Base-by-base conservation (phyloP, 2,888 invertebrate species). In the Tachina lurida region DNA sequence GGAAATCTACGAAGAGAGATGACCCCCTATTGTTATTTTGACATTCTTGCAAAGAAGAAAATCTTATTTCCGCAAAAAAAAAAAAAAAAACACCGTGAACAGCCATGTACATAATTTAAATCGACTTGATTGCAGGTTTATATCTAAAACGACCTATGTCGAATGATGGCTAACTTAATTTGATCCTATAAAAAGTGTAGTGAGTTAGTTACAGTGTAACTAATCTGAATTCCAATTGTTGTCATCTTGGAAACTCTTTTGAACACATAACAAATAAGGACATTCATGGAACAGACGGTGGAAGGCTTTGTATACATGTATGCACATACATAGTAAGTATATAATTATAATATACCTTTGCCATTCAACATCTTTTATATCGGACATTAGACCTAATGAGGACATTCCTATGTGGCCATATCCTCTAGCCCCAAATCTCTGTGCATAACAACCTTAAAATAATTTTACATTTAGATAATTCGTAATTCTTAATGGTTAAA, bases 371-470 rank as follows among this genome's bases (percentile, higher is more conserved):
- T 97, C 96, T 94, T 94, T 95, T 94, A 96, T 95, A 94, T 97
- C 97, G 94, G 96, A 96, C 95, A 96, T 96, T 93, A 97, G 95
- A 92, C 96, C 97, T 93, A 96, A 94, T 93, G 96, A 95, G 90
- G 95, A 95, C 93, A 97, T 97, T 92, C 97, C 97, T 91, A 97
- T 97, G 94, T 97, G 97, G 92, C 98, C 98, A 94, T 98, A 96
- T 93, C 97, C 97, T 94, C 98, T 96, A 90, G 98, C 97, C 90
- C 98, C 98, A 95, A 96, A 98, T 94, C 96, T 97, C 94, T 97
- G 97, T 93, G 97, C 97, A 95, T 98, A 98, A 95, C 98, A 98
- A 94, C 97, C 97, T 97, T 81, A 94, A 60, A 88, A 76, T 65
- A 54, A 67, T 60, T 39, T 56, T 62, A 52, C 39, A 49, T 43